Evolutionary conservation across 2,113 vertebrate genomes (phyloP).

Genomic region (Heterotilapia buettikoferi): DNA sequence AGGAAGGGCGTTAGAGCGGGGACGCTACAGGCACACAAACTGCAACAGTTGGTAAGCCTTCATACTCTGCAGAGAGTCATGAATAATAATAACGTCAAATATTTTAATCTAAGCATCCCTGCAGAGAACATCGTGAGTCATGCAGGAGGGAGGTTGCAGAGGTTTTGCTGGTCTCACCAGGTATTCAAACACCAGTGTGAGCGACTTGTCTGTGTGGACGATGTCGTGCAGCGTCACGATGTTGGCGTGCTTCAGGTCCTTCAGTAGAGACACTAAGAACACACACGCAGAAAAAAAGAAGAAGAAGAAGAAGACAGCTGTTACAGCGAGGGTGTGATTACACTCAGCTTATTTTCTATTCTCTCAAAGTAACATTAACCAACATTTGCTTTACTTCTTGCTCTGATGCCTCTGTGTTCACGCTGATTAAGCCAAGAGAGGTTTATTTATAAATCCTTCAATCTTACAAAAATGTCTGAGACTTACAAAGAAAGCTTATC

Average conservation of each 20-base stretch:
- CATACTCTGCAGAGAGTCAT: not conserved
- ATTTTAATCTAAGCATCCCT: conserved; percentile 5
- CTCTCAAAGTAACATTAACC: not conserved
- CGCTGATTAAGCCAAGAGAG: not conserved
- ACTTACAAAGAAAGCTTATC: not conserved
- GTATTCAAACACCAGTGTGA: conserved; percentile 95
- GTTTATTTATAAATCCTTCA: not conserved
- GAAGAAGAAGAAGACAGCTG: not conserved
- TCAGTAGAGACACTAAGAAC: conserved; percentile 85
- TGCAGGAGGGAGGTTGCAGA: not conserved
- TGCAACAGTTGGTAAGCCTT: not conserved
- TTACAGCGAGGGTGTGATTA: not conserved
- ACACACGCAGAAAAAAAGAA: not conserved
- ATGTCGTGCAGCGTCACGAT: conserved; percentile 96
- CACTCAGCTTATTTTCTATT: not conserved
- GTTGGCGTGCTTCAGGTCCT: conserved; percentile 97
- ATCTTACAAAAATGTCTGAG: not conserved
- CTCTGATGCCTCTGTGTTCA: not conserved
- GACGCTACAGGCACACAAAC: not conserved
- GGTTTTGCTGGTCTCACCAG: conserved; percentile 77
- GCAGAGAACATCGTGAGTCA: conserved; percentile 3
- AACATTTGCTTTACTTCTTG: not conserved
- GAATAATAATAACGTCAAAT: conserved; percentile 33
- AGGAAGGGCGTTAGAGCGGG: not conserved
- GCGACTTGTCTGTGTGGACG: conserved; percentile 93